These are phyloP conservation scores for Neopelma chrysocephalum DNA, from an alignment of 2,797 vertebrate species.

Conservation along the genomic window DNA sequence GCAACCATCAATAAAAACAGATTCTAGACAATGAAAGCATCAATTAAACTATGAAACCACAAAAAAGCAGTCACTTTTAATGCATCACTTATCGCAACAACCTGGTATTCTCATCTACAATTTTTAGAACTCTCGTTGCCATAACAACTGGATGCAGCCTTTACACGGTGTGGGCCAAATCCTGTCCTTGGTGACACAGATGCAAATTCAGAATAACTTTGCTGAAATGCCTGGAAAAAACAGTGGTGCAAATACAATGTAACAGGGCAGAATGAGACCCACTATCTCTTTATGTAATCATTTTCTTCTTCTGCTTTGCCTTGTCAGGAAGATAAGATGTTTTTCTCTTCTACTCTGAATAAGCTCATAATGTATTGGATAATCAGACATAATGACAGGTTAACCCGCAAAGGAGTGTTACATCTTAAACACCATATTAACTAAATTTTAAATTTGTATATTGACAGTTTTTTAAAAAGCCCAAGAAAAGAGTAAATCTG, in stretches of 20 bases:
- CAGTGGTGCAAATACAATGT: neutral
- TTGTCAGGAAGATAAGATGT: slow-evolving; percentile 54
- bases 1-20: neutral
- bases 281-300: slow-evolving; percentile 4
- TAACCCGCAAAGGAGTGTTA: slow-evolving; percentile 54
- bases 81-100: slow-evolving; percentile 70
- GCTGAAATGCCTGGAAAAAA: neutral
- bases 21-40: neutral
- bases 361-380: slow-evolving; percentile 54
- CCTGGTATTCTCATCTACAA: slow-evolving; percentile 51
- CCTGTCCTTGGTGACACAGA: slow-evolving; percentile 28
- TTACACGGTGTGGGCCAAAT: slow-evolving; percentile 44
- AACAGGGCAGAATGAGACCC: slow-evolving; percentile 6
- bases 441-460: slow-evolving; percentile 24
- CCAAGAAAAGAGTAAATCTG: neutral
- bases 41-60: slow-evolving; percentile 51
- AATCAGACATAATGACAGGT: slow-evolving; percentile 58
- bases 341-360: slow-evolving; percentile 64
- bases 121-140: slow-evolving; percentile 71
- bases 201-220: slow-evolving; percentile 39
- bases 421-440: slow-evolving; percentile 53
- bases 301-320: neutral
- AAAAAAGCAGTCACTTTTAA: slow-evolving; percentile 56
- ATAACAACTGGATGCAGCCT: slow-evolving; percentile 66
- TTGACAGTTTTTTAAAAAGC: slow-evolving; percentile 21